phyloP scores from a whole-genome alignment of 2,797 vertebrate species.

The Propithecus deckenii region DNA sequence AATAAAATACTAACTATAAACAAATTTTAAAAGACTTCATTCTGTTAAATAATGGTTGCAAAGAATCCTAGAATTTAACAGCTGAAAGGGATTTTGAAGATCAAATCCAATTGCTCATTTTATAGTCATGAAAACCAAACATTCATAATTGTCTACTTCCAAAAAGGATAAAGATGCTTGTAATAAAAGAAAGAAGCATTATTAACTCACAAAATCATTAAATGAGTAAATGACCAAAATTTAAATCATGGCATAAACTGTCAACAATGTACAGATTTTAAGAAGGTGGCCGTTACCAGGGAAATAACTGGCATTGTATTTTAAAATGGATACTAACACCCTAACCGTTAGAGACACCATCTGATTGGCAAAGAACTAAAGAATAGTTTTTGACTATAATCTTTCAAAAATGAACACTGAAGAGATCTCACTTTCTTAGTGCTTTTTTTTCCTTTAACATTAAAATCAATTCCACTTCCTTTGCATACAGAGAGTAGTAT shows the following conservation, averaged over 20 bases:
- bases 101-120: not conserved
- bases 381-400: not conserved
- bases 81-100: not conserved
- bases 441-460: not conserved
- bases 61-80: conserved; percentile 31
- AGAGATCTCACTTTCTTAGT: not conserved
- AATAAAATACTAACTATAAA: conserved; percentile 9
- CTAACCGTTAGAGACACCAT: not conserved
- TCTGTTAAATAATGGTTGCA: not conserved
- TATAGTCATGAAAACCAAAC: not conserved
- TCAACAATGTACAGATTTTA: not conserved
- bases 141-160: not conserved
- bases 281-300: not conserved
- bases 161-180: not conserved
- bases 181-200: conserved; percentile 19
- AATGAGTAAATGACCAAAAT: not conserved
- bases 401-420: not conserved
- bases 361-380: not conserved
- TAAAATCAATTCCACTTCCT: conserved; percentile 25
- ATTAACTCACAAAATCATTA: conserved; percentile 6
- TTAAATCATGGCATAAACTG: not conserved
- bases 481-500: not conserved
- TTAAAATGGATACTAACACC: not conserved
- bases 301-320: not conserved
- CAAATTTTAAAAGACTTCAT: not conserved